Evolutionary conservation across 1,140 invertebrate genomes (phyloP), one percentile per base, ranked within the genome.

Genomic region (Drosophila punjabiensis): DNA sequence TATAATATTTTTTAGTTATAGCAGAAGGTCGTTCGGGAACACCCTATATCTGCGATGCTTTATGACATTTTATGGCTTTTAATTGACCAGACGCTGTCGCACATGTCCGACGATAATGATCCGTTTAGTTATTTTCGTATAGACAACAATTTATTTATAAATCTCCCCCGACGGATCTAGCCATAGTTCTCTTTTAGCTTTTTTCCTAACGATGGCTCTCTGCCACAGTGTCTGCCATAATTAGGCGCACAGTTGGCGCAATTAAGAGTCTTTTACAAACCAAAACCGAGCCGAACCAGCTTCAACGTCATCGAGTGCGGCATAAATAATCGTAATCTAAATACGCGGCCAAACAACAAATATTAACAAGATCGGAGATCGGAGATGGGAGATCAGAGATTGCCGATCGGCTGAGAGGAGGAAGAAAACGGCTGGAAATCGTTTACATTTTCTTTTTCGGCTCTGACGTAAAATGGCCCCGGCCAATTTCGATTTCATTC

Each of bases 271-370:
- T 61, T 60, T 74, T 74, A 74, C 70, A 74, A 62, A 24, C 61
- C 24, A 9, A 74, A 53, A 18, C 53, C 24, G 5, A 24, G 37
- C 8, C 13, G 18, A 56, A 35, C 14, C 33, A 35, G 39, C 48
- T 41, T 45, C 68, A 64, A 85, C 79, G 83, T 87, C 83, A 86
- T 86, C 79, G 58, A 43, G 24, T n/a, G 35, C 53, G 55, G 73
- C 84, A 79, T 86, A 82, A 82, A 82, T 86, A 87, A 83, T 87
- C 83, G 70, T 61, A 79, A 86, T 87, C 65, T 71, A 87, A 86
- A 87, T 87, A 88, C 62, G 63, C 48, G 64, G 52, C 24, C 59
- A 68, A 78, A 78, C 71, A 67, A 70, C n/a, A 67, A 70, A 74
- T 74, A 74, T 74, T 74, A 74, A 74, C 55, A 62, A 74, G 70